Evolutionary conservation across 92 coral and sea anemone genomes (phyloP), one percentile per base, ranked within the genome.

Genomic region (Siderastrea radians): DNA sequence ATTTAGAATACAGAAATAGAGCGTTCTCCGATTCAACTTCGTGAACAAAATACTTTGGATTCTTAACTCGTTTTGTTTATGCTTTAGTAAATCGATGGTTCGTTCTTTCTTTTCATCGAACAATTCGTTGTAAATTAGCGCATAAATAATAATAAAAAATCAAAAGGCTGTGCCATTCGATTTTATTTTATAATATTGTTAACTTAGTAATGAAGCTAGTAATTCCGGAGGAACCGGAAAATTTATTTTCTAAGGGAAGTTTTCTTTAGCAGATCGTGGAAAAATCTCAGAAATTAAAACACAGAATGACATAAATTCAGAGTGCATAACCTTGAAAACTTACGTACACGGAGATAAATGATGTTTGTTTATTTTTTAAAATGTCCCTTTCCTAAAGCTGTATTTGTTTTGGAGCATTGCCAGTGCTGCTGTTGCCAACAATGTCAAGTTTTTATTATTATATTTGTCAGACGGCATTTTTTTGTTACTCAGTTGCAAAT

Each of bases 231-330:
- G 38, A 26, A 26, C 38, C 38, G 38, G 38, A 26, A 26, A 26
- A 26, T 26, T 26, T 26, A 26, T 26, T 77, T 54, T 44, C 12
- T 10, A 38, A 44, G 51, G 6, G 62, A 13, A 43, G 6, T 76
- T 57, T 55, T 43, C 46, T 57, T 16, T 13, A 15, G 7, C 12
- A 43, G 38, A 16, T 57, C 68, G 81, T 77, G 81, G 43, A 60
- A 78, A 63, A 61, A 78, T 78, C 38, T 62, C 58, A 78, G 48
- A 61, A 78, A 78, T 61, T 62, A 78, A 15, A 45, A 16, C 68
- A 9, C 50, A 26, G 38, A 13, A 9, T 61, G 17, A 61, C 66
- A 61, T 12, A 61, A 13, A 61, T 5, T 13, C 6, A 53, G 57
- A 53, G 10, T 53, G 57, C 10, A 10, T 7, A 61, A 26, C 38